Evolutionary conservation across 2,888 invertebrate genomes (phyloP).

Genomic region (Lithophane leautieri): DNA sequence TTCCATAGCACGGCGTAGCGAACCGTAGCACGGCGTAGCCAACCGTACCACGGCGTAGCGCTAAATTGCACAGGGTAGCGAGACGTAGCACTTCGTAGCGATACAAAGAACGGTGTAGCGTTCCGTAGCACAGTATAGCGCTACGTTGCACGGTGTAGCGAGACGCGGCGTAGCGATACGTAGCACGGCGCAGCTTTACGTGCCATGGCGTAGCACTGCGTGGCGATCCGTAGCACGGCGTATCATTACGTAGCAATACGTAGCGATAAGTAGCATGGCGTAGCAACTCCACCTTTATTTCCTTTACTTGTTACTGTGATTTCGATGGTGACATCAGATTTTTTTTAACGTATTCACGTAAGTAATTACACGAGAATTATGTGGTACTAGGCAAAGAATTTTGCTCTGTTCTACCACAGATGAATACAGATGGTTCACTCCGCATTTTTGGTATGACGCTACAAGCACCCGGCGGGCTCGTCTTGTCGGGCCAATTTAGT

Average conservation of each 20-base stretch:
- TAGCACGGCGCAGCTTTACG: not conserved
- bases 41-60: not conserved
- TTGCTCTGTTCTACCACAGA: not conserved
- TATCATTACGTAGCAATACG: not conserved
- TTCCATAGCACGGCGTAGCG: rapidly evolving
- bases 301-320: too few relatives aligned
- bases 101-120: not conserved
- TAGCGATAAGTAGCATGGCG: not conserved
- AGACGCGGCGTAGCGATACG: not conserved
- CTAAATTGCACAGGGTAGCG: not conserved
- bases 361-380: too few relatives aligned
- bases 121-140: not conserved
- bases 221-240: not conserved
- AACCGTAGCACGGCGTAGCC: not conserved
- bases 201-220: too few relatives aligned
- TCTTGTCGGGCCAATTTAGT: too few relatives aligned
- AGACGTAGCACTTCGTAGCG: not conserved
- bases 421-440: too few relatives aligned
- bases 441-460: too few relatives aligned
- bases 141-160: not conserved
- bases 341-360: too few relatives aligned
- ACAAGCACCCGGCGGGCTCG: too few relatives aligned
- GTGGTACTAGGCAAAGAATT: too few relatives aligned
- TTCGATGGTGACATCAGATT: too few relatives aligned
- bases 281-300: not conserved